Base-by-base conservation (phyloP, 2,113 vertebrate species). In the Colistium nudipinnis region DNA sequence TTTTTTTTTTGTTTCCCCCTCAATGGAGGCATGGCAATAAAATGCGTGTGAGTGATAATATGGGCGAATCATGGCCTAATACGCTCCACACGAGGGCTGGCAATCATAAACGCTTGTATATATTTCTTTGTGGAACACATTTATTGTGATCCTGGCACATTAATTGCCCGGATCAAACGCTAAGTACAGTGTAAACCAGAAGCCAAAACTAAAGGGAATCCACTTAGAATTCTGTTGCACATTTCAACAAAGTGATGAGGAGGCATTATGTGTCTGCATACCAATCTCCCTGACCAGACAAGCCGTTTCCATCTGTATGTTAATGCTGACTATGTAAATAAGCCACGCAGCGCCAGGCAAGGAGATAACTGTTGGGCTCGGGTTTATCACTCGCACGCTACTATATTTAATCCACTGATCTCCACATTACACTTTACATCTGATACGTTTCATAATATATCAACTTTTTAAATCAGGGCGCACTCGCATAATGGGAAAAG, bases 301-400 rank as follows among this genome's bases (percentile, higher is more conserved):
- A 85, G 74, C 76, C 71, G 62, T 76, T 88, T 88, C 63, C 89
- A 90, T 92, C 86, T 88, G 67, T 87, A 88, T 90, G 89, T 85
- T 80, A 90, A 90, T 89, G 82, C 73, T 77, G 78, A 78, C 74
- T 84, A 88, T 90, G 90, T 87, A 87, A 88, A 92, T 92, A 88
- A 72, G 76, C 68, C 61, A 56, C 13, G 79, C 62, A 44, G 83
- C 60, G 60, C 27, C 2, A 20, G 53, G 70, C 66, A 62, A 70
- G 36, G 47, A 68, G 81, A 79, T 78, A 59, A 73, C 81, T 81
- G 65, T 59, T 78, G 67, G 80, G 60, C 49, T 53, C 57, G 22
- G 69, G 72, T 82, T 85, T 81, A 83, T 90, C 83, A 86, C 76
- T 82, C 70, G 60, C 48, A 70, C 51, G 44, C 76, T 28, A 24